These are phyloP conservation scores for Hyposmocoma kahamanoa DNA, from an alignment of 1,140 invertebrate species.

Conservation along the genomic window DNA sequence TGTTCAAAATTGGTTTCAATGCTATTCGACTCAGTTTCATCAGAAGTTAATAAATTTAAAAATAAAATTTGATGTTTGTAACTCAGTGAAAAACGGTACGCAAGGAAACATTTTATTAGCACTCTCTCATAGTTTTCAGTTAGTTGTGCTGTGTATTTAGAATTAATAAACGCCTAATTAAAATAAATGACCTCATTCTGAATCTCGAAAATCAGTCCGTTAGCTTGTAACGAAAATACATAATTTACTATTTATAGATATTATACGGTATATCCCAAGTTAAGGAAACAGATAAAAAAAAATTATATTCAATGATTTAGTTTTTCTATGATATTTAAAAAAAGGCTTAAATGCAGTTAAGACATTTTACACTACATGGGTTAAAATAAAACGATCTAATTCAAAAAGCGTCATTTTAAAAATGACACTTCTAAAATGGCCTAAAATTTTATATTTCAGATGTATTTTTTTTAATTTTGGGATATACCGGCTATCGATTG, in stretches of 20 bases:
- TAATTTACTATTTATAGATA: slow-evolving; percentile 52
- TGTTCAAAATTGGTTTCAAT: too few relatives aligned
- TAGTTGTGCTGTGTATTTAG: slow-evolving; percentile 72
- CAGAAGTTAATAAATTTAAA: slow-evolving; percentile 24
- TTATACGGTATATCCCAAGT: neutral
- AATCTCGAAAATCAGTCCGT: slow-evolving; percentile 65
- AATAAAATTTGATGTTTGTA: slow-evolving; percentile 40
- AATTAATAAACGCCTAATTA: slow-evolving; percentile 55
- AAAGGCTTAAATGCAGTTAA: too few relatives aligned
- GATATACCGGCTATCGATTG: too few relatives aligned
- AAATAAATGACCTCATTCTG: slow-evolving; percentile 55
- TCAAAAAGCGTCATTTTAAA: too few relatives aligned
- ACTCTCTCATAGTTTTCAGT: slow-evolving; percentile 65
- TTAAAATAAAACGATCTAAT: too few relatives aligned
- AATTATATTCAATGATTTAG: too few relatives aligned
- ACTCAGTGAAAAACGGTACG: slow-evolving; percentile 22
- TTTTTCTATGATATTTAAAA: too few relatives aligned
- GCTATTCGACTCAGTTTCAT: too few relatives aligned
- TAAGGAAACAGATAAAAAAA: neutral
- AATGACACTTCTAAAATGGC: too few relatives aligned
- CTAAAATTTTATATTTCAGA: too few relatives aligned
- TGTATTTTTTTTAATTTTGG: too few relatives aligned
- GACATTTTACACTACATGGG: too few relatives aligned
- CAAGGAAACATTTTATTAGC: slow-evolving; percentile 46
- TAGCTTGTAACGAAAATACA: slow-evolving; percentile 52